Conservation (phyloP, 92 coral and sea anemone species). For the Heliopora coerulea region DNA sequence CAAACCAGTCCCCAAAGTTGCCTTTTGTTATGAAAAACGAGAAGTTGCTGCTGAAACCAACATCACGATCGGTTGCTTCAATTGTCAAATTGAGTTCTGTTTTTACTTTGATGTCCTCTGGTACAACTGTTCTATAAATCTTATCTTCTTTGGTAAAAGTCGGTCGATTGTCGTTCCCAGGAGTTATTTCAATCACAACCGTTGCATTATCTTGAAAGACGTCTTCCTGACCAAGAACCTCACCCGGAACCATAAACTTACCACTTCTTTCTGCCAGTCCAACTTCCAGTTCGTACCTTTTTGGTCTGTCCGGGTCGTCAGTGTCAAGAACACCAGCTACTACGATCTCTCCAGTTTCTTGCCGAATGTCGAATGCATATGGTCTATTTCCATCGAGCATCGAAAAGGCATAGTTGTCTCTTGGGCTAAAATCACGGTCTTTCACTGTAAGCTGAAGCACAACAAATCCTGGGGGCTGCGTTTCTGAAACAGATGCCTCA, state of each 20-base stretch:
- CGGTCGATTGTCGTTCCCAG: conserved; percentile 24
- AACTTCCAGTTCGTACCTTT: neutral
- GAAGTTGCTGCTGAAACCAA: conserved; percentile 9
- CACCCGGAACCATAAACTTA: neutral
- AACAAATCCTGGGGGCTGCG: conserved; percentile 69
- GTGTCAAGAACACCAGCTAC: conserved; percentile 85
- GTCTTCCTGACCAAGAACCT: neutral
- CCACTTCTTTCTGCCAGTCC: conserved; percentile 18
- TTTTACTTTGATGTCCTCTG: conserved; percentile 31
- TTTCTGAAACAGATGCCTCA: conserved; percentile 73
- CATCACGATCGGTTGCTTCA: conserved; percentile 21
- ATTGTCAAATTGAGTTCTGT: conserved; percentile 9
- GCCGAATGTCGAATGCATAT: conserved; percentile 76
- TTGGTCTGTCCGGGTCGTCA: conserved; percentile 25
- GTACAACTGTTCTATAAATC: neutral
- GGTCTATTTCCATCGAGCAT: conserved; percentile 75
- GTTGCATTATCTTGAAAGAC: neutral
- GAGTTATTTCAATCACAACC: conserved; percentile 1
- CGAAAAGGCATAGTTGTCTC: conserved; percentile 72
- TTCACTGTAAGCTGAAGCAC: conserved; percentile 64
- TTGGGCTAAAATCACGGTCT: conserved; percentile 75
- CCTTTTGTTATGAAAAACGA: conserved; percentile 9
- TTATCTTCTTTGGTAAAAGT: conserved; percentile 3
- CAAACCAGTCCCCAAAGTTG: conserved; percentile 33
- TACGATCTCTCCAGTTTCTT: conserved; percentile 70